Evolutionary conservation across 2,797 vertebrate species (phyloP), one percentile per base, ranked within the genome.

Genomic region (Acestrorhynchus altus): DNA sequence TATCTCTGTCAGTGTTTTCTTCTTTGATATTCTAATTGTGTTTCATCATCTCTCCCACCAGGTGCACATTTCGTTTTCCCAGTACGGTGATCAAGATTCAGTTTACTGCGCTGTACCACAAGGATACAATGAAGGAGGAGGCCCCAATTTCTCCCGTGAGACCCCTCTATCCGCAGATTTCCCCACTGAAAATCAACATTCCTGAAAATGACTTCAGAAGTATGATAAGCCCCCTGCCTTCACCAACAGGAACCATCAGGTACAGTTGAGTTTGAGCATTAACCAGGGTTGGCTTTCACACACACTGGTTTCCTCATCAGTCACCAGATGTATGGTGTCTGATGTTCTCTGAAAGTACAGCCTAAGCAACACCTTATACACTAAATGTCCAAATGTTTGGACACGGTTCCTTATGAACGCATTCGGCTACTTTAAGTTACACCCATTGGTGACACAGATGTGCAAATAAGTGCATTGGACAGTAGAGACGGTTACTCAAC

Each of bases 61-160:
- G 98, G 88, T 99, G 98, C 88, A 94, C 96, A 61, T 96, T 99
- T 87, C 95, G 98, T 64, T 99, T 99, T 85, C 98, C 98, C 78
- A 99, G 98, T 86, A 99, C 98, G 0, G 95, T 95, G 59, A 99
- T 99, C 90, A 99, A 98, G 93, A 97, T 99, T 90, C 96, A 98
- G 89, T 99, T 99, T 77, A 94, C 93, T 0, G 93, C 96, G 2
- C 93, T 99, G 78, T 93, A 94, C 89, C 94, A 94, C 72, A 90
- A 89, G 31, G 95, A 96, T 75, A 92, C 93, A 77, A 91, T 84
- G 78, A 89, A 91, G 80, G 95, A 96, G 84, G 93, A 92, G 83
- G 87, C 91, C 22, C 91, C 93, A 0, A 84, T 93, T 0, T 94
- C 94, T 10, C 94, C 94, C 0, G 91, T 94, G 46, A 92, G 94